A percentile compares a stretch with the other conserved stretches of the same genome.
Conservation (phyloP, 2,888 invertebrate genomes). For the Nipponacmea schrenckii region DNA sequence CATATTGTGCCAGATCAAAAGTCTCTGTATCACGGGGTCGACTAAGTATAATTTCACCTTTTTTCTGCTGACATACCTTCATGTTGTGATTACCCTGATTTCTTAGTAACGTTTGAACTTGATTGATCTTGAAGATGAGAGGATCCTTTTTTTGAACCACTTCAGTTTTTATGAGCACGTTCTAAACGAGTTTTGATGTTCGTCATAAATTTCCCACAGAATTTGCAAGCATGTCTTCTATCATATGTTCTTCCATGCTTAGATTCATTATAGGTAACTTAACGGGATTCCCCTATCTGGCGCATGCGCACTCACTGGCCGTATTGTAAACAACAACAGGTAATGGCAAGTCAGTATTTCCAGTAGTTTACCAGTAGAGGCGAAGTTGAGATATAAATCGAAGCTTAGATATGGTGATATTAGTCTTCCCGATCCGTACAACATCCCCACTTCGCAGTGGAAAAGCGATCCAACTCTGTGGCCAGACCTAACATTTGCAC, state of each 20-base stretch:
- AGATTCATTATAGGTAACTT: background rate
- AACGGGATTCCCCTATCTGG: too few relatives aligned
- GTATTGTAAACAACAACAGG: too few relatives aligned
- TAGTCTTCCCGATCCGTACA: too few relatives aligned
- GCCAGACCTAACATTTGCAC: too few relatives aligned
- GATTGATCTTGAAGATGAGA: background rate
- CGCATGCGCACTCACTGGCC: too few relatives aligned
- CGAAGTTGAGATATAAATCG: too few relatives aligned
- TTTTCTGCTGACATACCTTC: background rate
- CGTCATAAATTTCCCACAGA: conserved; percentile 8
- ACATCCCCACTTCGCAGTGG: too few relatives aligned
- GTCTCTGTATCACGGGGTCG: background rate
- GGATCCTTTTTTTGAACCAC: background rate
- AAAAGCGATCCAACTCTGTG: too few relatives aligned
- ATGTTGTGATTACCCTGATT: conserved; percentile 8
- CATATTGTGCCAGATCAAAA: conserved; percentile 5
- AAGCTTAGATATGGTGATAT: too few relatives aligned
- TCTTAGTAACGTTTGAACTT: background rate
- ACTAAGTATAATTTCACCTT: background rate
- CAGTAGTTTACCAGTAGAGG: too few relatives aligned
- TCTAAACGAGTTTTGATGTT: background rate
- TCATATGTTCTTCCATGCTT: conserved; percentile 5
- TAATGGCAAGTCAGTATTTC: too few relatives aligned
- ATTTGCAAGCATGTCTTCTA: background rate
- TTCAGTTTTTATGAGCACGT: background rate